Evolutionary conservation across 2,888 invertebrate species (phyloP), one percentile per base, ranked within the genome.

Genomic region (Cylloceria caligata): DNA sequence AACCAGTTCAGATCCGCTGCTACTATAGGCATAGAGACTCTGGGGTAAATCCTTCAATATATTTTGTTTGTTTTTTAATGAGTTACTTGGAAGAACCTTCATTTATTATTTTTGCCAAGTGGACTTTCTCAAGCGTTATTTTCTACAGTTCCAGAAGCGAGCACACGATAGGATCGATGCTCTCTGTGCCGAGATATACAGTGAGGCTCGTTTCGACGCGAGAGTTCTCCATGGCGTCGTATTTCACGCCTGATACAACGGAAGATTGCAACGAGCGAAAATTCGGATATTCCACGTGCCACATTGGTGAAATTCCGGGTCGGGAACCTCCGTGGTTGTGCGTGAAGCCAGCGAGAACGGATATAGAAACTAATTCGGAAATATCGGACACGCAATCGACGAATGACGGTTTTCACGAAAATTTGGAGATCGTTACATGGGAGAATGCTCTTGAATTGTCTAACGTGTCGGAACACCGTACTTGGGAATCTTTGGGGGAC

Each of bases 401-500:
- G 4, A 52, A 49, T 9, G 21, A 34, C 2, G 30, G 21, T 49
- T 68, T 30, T 30, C n/a, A 68, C 47, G 60, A 67, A 21, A 68
- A 68, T 24, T 7, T 2, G 11, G 39, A 21, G 13, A 6, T 78
- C 2, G 30, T 65, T 2, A 65, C 69, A 27, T 84, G 80, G 78
- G 52, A 69, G 0, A 30, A 45, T 11, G 52, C 55, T 34, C 36
- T 24, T 9, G 76, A 80, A 52, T 30, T 21, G 27, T 49, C 7
- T 9, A 62, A 60, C 1, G 0, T 62, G 1, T 42, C 21, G 30
- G 85, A 90, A 64, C 83, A 79, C 75, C 88, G 87, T 19, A 91
- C 90, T 0, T 92, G 92, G 92, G 92, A 92, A 82, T 88, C 84
- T n/a, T 80, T 92, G 2, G 92, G 92, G 27, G 69, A 84, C 24